Conservation (phyloP, 2,113 vertebrate species). For the Phrynocephalus versicolor region DNA sequence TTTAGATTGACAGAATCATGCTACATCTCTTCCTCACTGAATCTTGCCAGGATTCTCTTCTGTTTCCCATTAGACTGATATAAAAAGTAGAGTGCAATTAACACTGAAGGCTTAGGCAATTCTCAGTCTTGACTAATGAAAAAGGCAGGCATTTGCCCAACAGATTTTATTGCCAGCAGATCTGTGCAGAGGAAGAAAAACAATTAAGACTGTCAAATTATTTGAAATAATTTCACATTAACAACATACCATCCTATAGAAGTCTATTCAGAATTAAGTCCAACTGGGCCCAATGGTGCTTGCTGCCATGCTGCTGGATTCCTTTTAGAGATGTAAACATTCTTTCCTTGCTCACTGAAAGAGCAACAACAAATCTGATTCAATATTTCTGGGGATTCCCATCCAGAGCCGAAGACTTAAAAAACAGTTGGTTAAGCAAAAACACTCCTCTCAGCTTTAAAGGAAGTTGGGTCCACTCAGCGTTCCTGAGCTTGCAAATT, state of each 20-base stretch:
- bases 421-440: neutral
- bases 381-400: neutral
- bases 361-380: neutral
- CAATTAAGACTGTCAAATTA: neutral
- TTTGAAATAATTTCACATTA: slow-evolving; percentile 18
- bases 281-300: neutral
- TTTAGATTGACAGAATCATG: neutral
- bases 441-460: slow-evolving; percentile 15
- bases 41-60: neutral
- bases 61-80: neutral
- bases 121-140: neutral
- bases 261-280: neutral
- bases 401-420: neutral
- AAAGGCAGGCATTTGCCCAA: slow-evolving; percentile 19
- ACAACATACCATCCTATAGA: neutral
- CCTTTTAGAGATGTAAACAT: neutral
- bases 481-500: slow-evolving; percentile 17
- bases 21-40: neutral
- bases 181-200: neutral
- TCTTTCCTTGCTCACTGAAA: slow-evolving; percentile 8
- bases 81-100: neutral
- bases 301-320: neutral
- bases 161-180: neutral
- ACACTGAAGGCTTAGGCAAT: neutral
- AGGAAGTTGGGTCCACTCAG: slow-evolving; percentile 27